A percentile compares a stretch with the other conserved stretches of the same genome.
Evolutionary conservation across 2,113 vertebrate species (phyloP).

Genomic region (Sapayoa aenigma): DNA sequence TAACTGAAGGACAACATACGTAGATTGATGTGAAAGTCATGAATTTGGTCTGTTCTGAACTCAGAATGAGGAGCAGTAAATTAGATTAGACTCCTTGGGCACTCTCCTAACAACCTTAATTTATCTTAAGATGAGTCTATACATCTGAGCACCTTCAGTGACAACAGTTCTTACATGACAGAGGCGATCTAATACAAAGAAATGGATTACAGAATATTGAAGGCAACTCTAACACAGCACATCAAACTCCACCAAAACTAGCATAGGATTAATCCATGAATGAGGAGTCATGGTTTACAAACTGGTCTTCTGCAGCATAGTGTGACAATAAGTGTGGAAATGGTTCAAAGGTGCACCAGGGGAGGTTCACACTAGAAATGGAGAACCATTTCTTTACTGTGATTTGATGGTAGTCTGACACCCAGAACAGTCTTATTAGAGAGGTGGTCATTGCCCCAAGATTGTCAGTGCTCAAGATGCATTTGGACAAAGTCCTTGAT

Average conservation of each 20-base stretch:
- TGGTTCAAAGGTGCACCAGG: neutral
- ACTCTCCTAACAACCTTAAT: neutral
- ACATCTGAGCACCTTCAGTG: neutral
- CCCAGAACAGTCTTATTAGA: neutral
- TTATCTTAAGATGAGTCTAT: neutral
- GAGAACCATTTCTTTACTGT: neutral
- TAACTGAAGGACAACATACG: neutral
- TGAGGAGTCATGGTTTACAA: neutral
- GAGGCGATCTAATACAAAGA: neutral
- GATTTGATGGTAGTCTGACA: neutral
- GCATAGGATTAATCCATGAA: neutral
- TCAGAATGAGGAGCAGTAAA: neutral
- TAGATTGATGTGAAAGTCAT: neutral
- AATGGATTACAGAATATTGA: neutral
- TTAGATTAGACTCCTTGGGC: neutral
- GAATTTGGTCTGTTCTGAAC: neutral
- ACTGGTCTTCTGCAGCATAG: neutral
- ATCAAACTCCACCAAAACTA: neutral
- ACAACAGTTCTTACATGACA: neutral
- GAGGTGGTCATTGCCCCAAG: neutral
- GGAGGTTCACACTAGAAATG: neutral
- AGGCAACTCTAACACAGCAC: neutral
- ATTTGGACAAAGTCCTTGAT: neutral
- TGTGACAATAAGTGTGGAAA: neutral
- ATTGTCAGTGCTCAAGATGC: neutral